phyloP scores from a whole-genome alignment of 2,797 vertebrate genomes.

The Danio albolineatus region DNA sequence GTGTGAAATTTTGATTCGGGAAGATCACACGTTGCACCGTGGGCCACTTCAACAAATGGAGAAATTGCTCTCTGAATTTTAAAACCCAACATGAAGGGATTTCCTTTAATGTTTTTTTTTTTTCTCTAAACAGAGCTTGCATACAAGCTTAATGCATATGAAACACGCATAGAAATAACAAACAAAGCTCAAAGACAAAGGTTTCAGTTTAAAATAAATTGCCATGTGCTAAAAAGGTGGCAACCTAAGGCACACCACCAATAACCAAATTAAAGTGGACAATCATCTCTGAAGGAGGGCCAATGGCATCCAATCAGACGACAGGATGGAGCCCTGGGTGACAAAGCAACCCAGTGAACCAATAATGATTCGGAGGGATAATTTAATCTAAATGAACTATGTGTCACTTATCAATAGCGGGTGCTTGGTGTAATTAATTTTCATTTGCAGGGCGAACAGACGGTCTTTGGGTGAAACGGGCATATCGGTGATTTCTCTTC shows the following conservation, averaged over 20 bases:
- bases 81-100: slow-evolving; percentile 7
- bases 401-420: slow-evolving; percentile 78
- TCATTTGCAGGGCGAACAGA: slow-evolving; percentile 79
- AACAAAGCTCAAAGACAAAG: background rate
- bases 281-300: slow-evolving; percentile 50
- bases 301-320: slow-evolving; percentile 53
- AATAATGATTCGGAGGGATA: slow-evolving; percentile 69
- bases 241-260: slow-evolving; percentile 45
- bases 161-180: background rate
- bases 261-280: slow-evolving; percentile 65
- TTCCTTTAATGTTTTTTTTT: background rate
- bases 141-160: background rate
- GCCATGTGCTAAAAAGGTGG: background rate
- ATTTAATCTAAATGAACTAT: slow-evolving; percentile 81
- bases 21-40: slow-evolving; percentile 36
- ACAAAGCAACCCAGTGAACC: slow-evolving; percentile 69
- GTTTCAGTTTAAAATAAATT: background rate
- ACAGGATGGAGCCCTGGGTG: slow-evolving; percentile 58
- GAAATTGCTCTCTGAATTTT: slow-evolving; percentile 24
- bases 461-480: slow-evolving; percentile 73
- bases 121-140: background rate
- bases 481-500: slow-evolving; percentile 73
- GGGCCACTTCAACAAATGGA: slow-evolving; percentile 37
- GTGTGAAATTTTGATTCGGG: slow-evolving; percentile 40
- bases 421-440: slow-evolving; percentile 81